A percentile compares a stretch with the other conserved stretches of the same genome.
Conservation (phyloP, 92 coral and sea anemone species). For the Pocillopora meandrina region DNA sequence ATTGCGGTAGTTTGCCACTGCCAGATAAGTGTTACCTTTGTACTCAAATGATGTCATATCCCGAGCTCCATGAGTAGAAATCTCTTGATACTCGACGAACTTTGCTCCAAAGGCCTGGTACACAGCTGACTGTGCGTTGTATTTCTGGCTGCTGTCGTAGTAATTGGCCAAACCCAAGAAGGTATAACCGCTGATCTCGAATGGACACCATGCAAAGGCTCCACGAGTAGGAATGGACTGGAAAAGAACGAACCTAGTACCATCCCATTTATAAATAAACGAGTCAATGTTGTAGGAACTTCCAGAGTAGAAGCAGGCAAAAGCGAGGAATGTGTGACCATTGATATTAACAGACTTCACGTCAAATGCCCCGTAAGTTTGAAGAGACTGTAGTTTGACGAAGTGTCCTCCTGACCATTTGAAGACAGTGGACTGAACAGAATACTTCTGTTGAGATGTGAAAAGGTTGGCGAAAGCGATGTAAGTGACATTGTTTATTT, state of each 20-base stretch:
- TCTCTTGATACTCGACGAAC: not conserved
- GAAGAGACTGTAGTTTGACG: slow-evolving; percentile 26
- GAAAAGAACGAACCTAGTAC: slow-evolving; percentile 29
- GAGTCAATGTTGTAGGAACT: slow-evolving; percentile 19
- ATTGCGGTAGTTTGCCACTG: not conserved
- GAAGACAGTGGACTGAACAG: slow-evolving; percentile 27
- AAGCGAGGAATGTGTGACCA: slow-evolving; percentile 41
- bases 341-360: slow-evolving; percentile 31
- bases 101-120: not conserved
- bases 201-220: slow-evolving; percentile 27
- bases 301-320: slow-evolving; percentile 13
- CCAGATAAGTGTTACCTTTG: slow-evolving; percentile 11
- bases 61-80: not conserved
- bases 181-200: not conserved
- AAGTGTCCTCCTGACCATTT: slow-evolving; percentile 42
- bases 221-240: slow-evolving; percentile 46
- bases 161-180: not conserved
- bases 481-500: slow-evolving; percentile 10
- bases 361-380: slow-evolving; percentile 5
- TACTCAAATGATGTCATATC: slow-evolving; percentile 2
- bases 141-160: not conserved
- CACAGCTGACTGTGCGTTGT: not conserved
- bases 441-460: not conserved
- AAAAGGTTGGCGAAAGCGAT: slow-evolving; percentile 26
- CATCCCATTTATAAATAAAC: slow-evolving; percentile 37